Percentiles rank a stretch among this genome's conserved stretches.
These are phyloP conservation scores for Magallana gigas DNA, from an alignment of 1,140 invertebrate genomes.

Conservation along the genomic window DNA sequence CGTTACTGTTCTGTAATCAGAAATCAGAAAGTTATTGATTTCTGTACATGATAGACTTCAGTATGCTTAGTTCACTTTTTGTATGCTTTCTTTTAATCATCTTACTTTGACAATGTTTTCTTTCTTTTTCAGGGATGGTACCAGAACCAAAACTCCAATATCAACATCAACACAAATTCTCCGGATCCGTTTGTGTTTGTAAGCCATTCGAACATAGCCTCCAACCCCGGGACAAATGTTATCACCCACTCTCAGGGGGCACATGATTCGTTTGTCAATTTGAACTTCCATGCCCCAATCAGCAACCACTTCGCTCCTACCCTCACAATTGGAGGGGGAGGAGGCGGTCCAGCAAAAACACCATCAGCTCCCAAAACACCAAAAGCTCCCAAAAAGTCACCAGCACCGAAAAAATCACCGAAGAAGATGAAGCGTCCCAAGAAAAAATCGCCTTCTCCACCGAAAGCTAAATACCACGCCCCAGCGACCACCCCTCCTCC, in stretches of 20 bases:
- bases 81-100: too few species aligned
- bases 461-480: neutral
- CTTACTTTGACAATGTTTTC: neutral
- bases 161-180: slow-evolving; percentile 3
- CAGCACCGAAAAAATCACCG: neutral
- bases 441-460: neutral
- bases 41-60: too few species aligned
- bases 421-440: slow-evolving; percentile 18
- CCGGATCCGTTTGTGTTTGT: slow-evolving; percentile 11
- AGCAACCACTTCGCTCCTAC: neutral
- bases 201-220: neutral
- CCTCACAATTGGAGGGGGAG: neutral
- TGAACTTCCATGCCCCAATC: slow-evolving; percentile 18
- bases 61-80: too few species aligned
- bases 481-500: neutral
- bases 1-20: too few species aligned
- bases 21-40: too few species aligned
- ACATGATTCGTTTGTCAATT: neutral
- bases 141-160: slow-evolving; percentile 2
- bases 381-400: neutral
- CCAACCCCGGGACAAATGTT: neutral
- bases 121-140: neutral
- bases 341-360: neutral
- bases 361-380: neutral
- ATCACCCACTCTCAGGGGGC: neutral